Percentiles rank a stretch among this genome's conserved stretches.
Conservation (phyloP, 2,113 vertebrate genomes). For the Propithecus coquereli region DNA sequence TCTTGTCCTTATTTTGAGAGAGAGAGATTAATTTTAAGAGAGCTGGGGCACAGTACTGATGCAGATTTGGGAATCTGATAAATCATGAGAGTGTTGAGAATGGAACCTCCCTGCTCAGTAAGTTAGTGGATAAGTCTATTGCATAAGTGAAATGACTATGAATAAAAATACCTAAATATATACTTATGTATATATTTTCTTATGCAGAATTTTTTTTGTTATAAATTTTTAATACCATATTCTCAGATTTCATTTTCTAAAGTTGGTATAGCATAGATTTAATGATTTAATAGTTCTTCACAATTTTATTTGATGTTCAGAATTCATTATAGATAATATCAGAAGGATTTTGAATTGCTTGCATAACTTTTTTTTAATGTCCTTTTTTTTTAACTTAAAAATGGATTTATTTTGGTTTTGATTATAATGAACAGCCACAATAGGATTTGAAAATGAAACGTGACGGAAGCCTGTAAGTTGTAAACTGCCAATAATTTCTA, state of each 20-base stretch:
- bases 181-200: neutral
- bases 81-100: neutral
- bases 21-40: conserved; percentile 30
- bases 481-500: conserved; percentile 79
- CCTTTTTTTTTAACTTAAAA: conserved; percentile 54
- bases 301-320: conserved; percentile 6
- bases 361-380: conserved; percentile 60
- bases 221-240: neutral
- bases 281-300: neutral
- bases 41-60: neutral
- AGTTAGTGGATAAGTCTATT: neutral
- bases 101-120: neutral
- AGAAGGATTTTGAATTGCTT: conserved; percentile 42
- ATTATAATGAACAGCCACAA: conserved; percentile 74
- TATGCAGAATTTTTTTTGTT: neutral
- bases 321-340: conserved; percentile 40
- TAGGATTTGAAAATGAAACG: conserved; percentile 80
- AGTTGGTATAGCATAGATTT: neutral
- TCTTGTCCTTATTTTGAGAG: conserved; percentile 35
- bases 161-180: neutral
- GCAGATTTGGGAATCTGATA: neutral
- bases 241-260: conserved; percentile 1
- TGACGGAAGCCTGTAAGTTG: conserved; percentile 71
- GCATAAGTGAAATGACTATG: neutral
- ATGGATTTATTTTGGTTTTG: conserved; percentile 74